These are phyloP conservation scores for Lepidurus couesii DNA, from an alignment of 1,140 invertebrate genomes.

Conservation along the genomic window DNA sequence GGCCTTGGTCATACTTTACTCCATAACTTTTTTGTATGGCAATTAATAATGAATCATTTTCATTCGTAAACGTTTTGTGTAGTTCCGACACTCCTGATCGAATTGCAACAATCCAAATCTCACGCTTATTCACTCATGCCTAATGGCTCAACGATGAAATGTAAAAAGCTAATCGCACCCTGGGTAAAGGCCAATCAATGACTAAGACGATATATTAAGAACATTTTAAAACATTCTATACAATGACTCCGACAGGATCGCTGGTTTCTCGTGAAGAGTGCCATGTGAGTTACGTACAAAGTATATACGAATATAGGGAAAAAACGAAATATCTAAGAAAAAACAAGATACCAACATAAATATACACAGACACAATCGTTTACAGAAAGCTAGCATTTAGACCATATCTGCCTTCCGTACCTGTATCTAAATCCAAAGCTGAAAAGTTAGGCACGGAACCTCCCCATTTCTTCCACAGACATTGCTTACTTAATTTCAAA, in stretches of 20 bases:
- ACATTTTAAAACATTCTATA: background rate
- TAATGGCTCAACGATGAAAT: too few relatives aligned
- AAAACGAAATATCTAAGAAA: background rate
- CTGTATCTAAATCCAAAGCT: background rate
- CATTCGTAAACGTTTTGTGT: too few relatives aligned
- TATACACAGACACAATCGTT: background rate
- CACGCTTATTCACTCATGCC: too few relatives aligned
- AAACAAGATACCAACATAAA: background rate
- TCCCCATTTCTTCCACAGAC: slow-evolving; percentile 7
- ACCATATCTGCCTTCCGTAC: slow-evolving; percentile 8
- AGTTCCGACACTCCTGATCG: too few relatives aligned
- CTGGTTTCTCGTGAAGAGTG: slow-evolving; percentile 4
- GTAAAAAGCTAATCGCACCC: too few relatives aligned
- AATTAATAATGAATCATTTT: too few relatives aligned
- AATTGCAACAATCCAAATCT: too few relatives aligned
- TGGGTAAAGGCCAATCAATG: background rate
- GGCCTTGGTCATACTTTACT: too few relatives aligned
- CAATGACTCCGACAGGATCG: slow-evolving; percentile 20
- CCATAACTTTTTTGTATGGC: too few relatives aligned
- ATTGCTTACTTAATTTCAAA: background rate
- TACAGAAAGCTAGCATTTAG: background rate
- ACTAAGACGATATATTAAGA: background rate
- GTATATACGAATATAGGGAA: background rate
- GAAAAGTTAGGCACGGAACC: background rate
- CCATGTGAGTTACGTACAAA: background rate